Conservation (phyloP, 2,888 invertebrate genomes). For the Phymatocera aterrima region DNA sequence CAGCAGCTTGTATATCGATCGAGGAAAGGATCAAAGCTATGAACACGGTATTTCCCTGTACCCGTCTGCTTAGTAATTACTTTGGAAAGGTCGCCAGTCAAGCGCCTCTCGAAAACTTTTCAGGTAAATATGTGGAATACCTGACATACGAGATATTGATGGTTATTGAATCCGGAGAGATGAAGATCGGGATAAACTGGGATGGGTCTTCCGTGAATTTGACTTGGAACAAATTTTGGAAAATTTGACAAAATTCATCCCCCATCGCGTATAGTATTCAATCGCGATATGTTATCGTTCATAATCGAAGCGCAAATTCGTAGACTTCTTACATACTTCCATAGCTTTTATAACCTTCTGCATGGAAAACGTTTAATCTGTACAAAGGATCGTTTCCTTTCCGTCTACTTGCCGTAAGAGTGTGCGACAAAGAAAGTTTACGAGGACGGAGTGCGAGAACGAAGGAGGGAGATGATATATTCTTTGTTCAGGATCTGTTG, state of each 20-base stretch:
- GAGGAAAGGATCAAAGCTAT: constrained; percentile 32
- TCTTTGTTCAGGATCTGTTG: constrained; percentile 30
- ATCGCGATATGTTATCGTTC: too few relatives aligned
- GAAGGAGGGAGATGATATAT: not conserved
- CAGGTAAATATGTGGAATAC: constrained; percentile 6
- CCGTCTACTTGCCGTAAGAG: constrained; percentile 9
- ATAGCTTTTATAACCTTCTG: too few relatives aligned
- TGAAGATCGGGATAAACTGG: too few relatives aligned
- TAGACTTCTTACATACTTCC: too few relatives aligned
- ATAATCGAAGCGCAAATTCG: too few relatives aligned
- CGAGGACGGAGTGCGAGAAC: not conserved
- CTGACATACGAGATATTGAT: constrained; percentile 32
- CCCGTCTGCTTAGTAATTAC: constrained; percentile 29
- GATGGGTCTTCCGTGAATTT: too few relatives aligned
- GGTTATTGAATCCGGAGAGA: too few relatives aligned
- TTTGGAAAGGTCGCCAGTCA: constrained; percentile 25
- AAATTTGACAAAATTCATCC: too few relatives aligned
- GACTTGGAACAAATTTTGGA: too few relatives aligned
- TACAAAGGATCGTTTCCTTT: constrained; percentile 1
- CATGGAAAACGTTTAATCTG: constrained; percentile 16
- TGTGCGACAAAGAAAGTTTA: not conserved
- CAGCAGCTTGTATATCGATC: constrained; percentile 8
- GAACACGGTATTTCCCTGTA: constrained; percentile 38
- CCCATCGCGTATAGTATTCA: too few relatives aligned
- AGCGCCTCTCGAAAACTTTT: constrained; percentile 25